Percentiles rank a stretch among this genome's conserved stretches.
Conservation (phyloP, 2,113 vertebrate genomes). For the Oplegnathus fasciatus region DNA sequence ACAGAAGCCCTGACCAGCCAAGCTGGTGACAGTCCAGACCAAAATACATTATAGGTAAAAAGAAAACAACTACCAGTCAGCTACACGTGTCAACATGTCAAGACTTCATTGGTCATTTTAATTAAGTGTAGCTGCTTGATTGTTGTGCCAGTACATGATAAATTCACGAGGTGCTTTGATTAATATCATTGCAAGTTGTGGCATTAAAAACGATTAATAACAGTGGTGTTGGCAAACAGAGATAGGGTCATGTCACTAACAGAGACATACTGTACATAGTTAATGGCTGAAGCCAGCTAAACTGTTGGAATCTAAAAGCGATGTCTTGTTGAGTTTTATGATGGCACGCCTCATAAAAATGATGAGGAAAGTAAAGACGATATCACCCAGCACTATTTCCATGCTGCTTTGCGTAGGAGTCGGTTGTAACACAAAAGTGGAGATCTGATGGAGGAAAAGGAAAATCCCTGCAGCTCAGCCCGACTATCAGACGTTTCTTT, state of each 20-base stretch:
- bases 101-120: constrained; percentile 9
- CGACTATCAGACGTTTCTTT: constrained; percentile 55
- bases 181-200: neutral
- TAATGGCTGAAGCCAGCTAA: neutral
- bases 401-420: constrained; percentile 20
- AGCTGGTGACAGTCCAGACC: constrained; percentile 17
- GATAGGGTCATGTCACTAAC: neutral
- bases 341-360: constrained; percentile 23
- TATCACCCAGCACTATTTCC: constrained; percentile 11
- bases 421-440: constrained; percentile 18
- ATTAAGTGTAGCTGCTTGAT: constrained; percentile 6
- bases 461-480: constrained; percentile 65
- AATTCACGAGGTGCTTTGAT: neutral
- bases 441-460: constrained; percentile 58
- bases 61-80: neutral
- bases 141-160: constrained; percentile 3
- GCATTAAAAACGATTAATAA: constrained; percentile 16
- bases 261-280: neutral
- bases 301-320: neutral
- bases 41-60: constrained; percentile 2
- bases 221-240: neutral
- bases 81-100: neutral
- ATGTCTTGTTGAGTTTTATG: constrained; percentile 26
- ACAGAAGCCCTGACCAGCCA: constrained; percentile 19
- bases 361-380: neutral